Conservation (phyloP, 2,797 vertebrate genomes). For the Oreochromis grahami region DNA sequence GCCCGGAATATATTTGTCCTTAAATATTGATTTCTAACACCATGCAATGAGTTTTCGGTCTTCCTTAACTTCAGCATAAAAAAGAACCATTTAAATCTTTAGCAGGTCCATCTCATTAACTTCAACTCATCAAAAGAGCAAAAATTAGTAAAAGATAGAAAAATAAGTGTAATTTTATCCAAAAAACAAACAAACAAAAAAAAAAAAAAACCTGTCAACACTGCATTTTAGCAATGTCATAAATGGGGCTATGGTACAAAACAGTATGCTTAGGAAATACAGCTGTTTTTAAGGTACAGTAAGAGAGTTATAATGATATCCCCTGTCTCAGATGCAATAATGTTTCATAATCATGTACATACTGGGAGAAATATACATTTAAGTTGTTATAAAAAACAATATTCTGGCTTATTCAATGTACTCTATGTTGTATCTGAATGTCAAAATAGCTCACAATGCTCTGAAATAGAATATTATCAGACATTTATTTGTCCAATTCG, state of each 20-base stretch:
- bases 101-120: not conserved
- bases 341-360: conserved; percentile 60
- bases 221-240: conserved; percentile 32
- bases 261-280: conserved; percentile 34
- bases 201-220: conserved; percentile 16
- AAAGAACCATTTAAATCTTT: not conserved
- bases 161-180: conserved; percentile 67
- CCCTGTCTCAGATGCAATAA: conserved; percentile 62
- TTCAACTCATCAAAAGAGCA: conserved; percentile 23
- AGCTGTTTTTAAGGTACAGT: conserved; percentile 33
- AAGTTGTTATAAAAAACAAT: conserved; percentile 57
- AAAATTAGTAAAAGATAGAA: conserved; percentile 67
- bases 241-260: conserved; percentile 56
- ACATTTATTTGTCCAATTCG: conserved; percentile 55
- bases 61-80: not conserved
- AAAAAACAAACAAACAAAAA: conserved; percentile 44
- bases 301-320: conserved; percentile 53
- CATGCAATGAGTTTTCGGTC: conserved; percentile 17
- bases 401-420: conserved; percentile 31
- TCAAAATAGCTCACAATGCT: conserved; percentile 67
- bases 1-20: not conserved
- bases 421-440: conserved; percentile 39
- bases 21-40: not conserved
- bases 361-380: conserved; percentile 64
- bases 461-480: conserved; percentile 58